Evolutionary conservation across 30 jellyfish, hydroid and myxozoan species (phyloP), one percentile per base, ranked within the genome.

Genomic region (Aurelia aurita complex sp. Pacific): DNA sequence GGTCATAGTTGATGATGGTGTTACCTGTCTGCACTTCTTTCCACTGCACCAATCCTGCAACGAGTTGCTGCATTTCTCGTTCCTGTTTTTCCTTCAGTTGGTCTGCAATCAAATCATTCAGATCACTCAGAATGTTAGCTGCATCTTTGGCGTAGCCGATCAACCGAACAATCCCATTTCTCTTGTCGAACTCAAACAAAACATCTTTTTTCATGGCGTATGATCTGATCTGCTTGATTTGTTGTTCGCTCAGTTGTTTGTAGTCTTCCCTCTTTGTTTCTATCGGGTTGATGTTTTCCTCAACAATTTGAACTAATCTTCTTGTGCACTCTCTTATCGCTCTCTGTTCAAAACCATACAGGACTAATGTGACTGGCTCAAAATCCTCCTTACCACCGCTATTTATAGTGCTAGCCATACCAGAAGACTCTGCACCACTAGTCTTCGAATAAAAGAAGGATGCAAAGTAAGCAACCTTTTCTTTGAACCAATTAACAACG

Each of bases 41-140:
- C 89, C 89, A 79, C 54, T 79, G 89, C 67, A 79, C 78, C 53
- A 64, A 79, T 0, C 54, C 67, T 8, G 74, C 74, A 10, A 79
- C 69, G 18, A 34, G 67, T 46, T 79, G 74, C 53, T 79, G 72
- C n/a, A 42, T 79, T 42, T 65, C 71, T 29, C 59, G 67, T 12
- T 54, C 66, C 34, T 67, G 74, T 8, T 66, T 57, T 42, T 50
- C 73, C 5, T 64, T 60, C 16, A 29, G 17, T 29, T 43, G 23
- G 16, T 66, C 81, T 29, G 29, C 5, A 18, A 71, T 55, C 59
- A 79, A 5, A 0, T 12, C 62, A 23, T 65, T 54, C 52, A 79
- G 69, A 8, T 79, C 33, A 32, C 11, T 57, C 57, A 66, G 4
- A 11, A 79, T 57, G 12, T 51, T 5, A 14, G 74, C 51, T 14